Percentiles rank a stretch among this genome's conserved stretches.
phyloP scores from a whole-genome alignment of 2,797 vertebrate genomes.

The Pelobates cultripes region DNA sequence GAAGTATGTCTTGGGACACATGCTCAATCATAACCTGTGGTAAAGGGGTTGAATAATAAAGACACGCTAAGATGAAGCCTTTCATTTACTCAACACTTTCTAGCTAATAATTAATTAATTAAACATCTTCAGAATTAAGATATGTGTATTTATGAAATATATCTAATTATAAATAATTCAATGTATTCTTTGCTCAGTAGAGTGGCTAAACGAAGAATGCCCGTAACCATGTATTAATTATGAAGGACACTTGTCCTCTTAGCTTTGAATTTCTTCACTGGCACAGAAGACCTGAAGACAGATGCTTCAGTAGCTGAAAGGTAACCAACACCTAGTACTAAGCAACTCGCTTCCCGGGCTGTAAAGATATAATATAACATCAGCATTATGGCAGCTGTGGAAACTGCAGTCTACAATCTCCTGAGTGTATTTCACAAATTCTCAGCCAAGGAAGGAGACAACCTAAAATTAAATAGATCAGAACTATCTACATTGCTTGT shows the following conservation, averaged over 20 bases:
- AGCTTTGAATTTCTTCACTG: background rate
- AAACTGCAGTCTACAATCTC: constrained; percentile 46
- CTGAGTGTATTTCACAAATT: constrained; percentile 51
- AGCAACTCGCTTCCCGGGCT: background rate
- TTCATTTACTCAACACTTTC: too few species aligned
- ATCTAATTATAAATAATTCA: too few species aligned
- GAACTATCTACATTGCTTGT: constrained; percentile 30
- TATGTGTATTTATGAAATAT: too few species aligned
- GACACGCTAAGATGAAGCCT: too few species aligned
- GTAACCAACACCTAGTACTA: background rate
- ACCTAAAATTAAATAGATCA: constrained; percentile 39
- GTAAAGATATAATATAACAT: background rate
- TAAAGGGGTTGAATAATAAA: too few species aligned
- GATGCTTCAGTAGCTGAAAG: background rate
- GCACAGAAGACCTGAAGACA: background rate
- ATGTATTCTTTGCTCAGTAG: too few species aligned
- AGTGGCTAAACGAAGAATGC: background rate
- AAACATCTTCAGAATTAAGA: too few species aligned
- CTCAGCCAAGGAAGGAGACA: constrained; percentile 38
- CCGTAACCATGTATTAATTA: constrained; percentile 21
- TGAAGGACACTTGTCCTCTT: background rate
- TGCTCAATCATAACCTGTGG: too few species aligned
- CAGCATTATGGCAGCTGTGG: constrained; percentile 31
- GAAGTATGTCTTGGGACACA: too few species aligned
- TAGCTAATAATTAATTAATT: too few species aligned